Base-by-base conservation (phyloP, 2,888 invertebrate genomes). In the Alcis repandata region DNA sequence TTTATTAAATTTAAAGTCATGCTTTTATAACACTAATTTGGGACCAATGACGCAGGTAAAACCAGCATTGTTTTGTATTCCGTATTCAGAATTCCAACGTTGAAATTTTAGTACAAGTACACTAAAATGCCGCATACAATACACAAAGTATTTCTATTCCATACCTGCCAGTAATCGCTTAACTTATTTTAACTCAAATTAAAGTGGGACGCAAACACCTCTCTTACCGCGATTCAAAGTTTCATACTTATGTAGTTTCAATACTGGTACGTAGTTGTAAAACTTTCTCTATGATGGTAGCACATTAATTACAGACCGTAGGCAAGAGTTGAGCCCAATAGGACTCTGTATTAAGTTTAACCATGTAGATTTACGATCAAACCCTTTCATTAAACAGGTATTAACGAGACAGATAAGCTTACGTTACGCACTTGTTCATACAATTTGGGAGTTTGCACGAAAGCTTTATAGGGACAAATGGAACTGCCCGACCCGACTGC, bases 341-440 rank as follows among this genome's bases (percentile, higher is more conserved):
- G 87, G 83, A 88, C 83, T 85, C 83, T 66, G 85, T 89, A 89
- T 89, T 90, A 89, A 90, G 89, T 91, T 90, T 84, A 86, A 84
- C 87, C 87, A 86, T 89, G 89, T 92, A 90, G 91, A 92, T 92
- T 92, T 91, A 92, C 90, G 92, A 91, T 90, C 90, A 84, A 87
- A 90, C 91, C 92, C 91, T 92, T 91, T 92, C 90, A 92, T 92
- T 91, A 92, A 91, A 89, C 88, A 90, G 90, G 92, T 91, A 92
- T 91, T 91, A 91, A 88, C 85, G 88, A 86, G 89, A 90, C 84
- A 90, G 90, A 91, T 91, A 91, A 89, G 84, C 83, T 83, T 81
- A 86, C 86, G 85, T 86, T 88, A 89, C 86, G 85, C 88, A 89
- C 87, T 90, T 86, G 88, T 89, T 87, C 86, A 84, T 89, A 87